Percentiles rank a stretch among this genome's conserved stretches.
These are phyloP conservation scores for Lacerta viridis DNA, from an alignment of 2,797 vertebrate genomes.

Conservation along the genomic window DNA sequence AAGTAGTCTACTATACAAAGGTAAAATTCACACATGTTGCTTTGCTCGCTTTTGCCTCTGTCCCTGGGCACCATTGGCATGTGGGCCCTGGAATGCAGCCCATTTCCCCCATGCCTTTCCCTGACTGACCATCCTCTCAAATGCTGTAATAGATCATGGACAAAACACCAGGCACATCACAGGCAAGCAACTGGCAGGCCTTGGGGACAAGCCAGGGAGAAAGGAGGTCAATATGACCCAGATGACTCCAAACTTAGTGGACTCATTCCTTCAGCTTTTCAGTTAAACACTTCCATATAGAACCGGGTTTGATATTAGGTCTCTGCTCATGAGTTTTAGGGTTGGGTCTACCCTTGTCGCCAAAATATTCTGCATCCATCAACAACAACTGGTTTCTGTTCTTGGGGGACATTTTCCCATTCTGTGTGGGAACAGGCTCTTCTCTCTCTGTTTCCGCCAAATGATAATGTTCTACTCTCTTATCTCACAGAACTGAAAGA, in stretches of 20 bases:
- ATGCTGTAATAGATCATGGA: too few species aligned
- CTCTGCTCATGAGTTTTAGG: not conserved
- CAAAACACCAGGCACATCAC: not conserved
- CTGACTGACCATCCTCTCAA: too few species aligned
- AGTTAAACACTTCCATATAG: not conserved
- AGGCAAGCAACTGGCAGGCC: not conserved
- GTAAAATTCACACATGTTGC: too few species aligned
- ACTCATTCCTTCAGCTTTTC: not conserved
- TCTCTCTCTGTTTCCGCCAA: not conserved
- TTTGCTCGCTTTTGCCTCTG: too few species aligned
- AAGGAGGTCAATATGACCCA: not conserved
- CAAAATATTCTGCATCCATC: not conserved
- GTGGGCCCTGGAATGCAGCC: too few species aligned
- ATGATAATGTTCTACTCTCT: not conserved
- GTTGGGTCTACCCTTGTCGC: not conserved
- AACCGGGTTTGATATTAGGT: not conserved
- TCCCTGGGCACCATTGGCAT: too few species aligned
- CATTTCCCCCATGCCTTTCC: not conserved
- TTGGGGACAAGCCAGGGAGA: not conserved
- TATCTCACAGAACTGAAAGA: constrained; percentile 79
- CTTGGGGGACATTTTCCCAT: not conserved
- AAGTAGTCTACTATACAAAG: too few species aligned
- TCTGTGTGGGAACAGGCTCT: not conserved
- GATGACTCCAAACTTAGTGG: not conserved
- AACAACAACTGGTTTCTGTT: not conserved